These are phyloP conservation scores for Ptiloglossa arizonensis DNA, from an alignment of 1,140 invertebrate genomes.

Conservation along the genomic window DNA sequence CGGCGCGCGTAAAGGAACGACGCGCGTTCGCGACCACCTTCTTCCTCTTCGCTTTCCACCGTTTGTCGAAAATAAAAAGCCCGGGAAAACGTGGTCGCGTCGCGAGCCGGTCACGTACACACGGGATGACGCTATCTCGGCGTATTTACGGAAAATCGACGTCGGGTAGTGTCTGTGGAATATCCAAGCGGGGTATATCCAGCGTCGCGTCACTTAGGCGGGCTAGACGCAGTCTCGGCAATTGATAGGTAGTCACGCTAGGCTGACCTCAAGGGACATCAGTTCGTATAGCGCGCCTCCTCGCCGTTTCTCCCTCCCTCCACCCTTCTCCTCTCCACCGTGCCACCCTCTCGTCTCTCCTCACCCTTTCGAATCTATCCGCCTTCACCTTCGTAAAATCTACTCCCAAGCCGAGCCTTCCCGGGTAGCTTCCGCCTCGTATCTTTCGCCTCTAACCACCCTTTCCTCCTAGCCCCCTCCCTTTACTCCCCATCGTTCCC, in stretches of 20 bases:
- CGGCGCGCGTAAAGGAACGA: background rate
- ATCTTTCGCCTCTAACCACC: conserved; percentile 54
- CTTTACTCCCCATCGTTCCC: too few species aligned
- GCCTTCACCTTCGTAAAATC: conserved; percentile 60
- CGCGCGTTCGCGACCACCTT: too few species aligned
- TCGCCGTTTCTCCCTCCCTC: background rate
- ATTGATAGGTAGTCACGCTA: conserved; percentile 73
- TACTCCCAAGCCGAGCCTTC: conserved; percentile 56
- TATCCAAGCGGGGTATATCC: conserved; percentile 60
- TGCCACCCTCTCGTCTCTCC: conserved; percentile 4
- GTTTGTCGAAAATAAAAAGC: conserved; percentile 3
- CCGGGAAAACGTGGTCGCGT: background rate
- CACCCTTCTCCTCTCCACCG: too few species aligned
- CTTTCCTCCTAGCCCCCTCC: conserved; percentile 18
- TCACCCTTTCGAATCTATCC: conserved; percentile 24
- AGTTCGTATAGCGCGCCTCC: conserved; percentile 55
- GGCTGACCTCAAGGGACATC: conserved; percentile 71
- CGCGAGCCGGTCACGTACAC: conserved; percentile 13
- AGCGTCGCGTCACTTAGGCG: conserved; percentile 60
- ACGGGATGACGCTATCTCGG: conserved; percentile 25
- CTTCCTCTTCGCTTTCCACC: too few species aligned
- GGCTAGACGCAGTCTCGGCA: conserved; percentile 66
- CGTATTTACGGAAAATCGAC: conserved; percentile 61
- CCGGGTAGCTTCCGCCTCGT: conserved; percentile 63
- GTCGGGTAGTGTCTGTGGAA: conserved; percentile 54